phyloP scores from a whole-genome alignment of 2,888 invertebrate genomes.

The Macrophya annulata region DNA sequence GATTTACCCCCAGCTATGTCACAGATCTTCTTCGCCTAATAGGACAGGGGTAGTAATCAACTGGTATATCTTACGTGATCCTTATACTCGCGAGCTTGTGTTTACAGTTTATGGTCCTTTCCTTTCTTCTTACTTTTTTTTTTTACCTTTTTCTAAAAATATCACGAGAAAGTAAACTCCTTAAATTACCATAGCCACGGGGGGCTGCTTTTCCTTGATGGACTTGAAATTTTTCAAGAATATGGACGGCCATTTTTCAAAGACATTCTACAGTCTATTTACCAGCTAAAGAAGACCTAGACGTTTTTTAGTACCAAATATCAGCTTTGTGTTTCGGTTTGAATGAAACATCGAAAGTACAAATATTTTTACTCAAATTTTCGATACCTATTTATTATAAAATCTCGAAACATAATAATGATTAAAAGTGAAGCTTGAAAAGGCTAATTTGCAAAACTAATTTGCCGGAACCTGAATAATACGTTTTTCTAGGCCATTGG shows the following conservation, averaged over 20 bases:
- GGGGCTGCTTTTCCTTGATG: background rate
- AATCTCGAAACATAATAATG: background rate
- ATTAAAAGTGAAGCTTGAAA: background rate
- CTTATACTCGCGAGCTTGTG: background rate
- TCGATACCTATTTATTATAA: background rate
- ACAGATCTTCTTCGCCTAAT: slow-evolving; percentile 13
- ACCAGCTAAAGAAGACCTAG: no score
- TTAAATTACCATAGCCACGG: slow-evolving; percentile 33
- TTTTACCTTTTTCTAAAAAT: background rate
- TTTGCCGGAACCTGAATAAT: background rate
- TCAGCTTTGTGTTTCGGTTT: background rate
- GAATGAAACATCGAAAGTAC: slow-evolving; percentile 3
- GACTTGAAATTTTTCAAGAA: slow-evolving; percentile 25
- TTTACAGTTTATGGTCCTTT: slow-evolving; percentile 24
- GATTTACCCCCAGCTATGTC: background rate
- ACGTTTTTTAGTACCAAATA: no score
- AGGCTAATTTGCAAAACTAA: background rate
- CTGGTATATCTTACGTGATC: slow-evolving; percentile 6
- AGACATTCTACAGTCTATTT: background rate
- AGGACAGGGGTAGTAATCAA: slow-evolving; percentile 32
- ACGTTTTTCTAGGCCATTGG: background rate
- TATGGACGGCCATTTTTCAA: slow-evolving; percentile 31
- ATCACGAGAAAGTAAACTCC: slow-evolving; percentile 32
- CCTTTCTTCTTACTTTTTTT: background rate
- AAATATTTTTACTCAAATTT: background rate